Evolutionary conservation across 2,113 vertebrate genomes (phyloP), one percentile per base, ranked within the genome.

Genomic region (Malurus melanocephalus): DNA sequence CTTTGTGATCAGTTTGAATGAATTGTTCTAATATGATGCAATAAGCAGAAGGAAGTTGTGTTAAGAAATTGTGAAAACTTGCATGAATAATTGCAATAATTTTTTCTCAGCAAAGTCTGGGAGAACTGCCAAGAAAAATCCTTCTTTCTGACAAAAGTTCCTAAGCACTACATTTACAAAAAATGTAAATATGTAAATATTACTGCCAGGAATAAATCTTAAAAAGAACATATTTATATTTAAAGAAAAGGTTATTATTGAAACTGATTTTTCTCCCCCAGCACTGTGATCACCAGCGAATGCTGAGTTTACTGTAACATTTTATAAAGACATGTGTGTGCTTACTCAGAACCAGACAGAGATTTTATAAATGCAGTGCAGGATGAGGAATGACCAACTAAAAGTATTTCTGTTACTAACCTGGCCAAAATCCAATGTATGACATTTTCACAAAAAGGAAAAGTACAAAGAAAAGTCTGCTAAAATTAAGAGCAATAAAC

Each of bases 171-270:
- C 65, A 79, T 46, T 64, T 87, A 68, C 32, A 72, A 75, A 88
- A 95, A 72, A 13, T 76, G 32, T 85, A 95, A 95, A 91, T 88
- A 79, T 6, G 13, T 93, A 91, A 92, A 90, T 90, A 93, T 78
- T 86, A 82, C 32, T 59, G 43, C 51, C 74, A 86, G 24, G 40
- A 92, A 79, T 90, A 88, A 88, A 65, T 42, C 55, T 65, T 61
- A 16, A 7, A 76, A 57, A 75, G 59, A 75, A 75, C 18, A 65
- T 52, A 69, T 48, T 85, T 67, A 61, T 42, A 72, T 19, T 24
- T 23, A 79, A 84, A 30, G 28, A 57, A 80, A 88, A 81, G 40
- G 51, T 56, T 38, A 26, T 43, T 68, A 27, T 32, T 81, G 46
- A 61, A 90, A 65, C 27, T 59, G 33, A 48, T 64, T 92, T 84